Evolutionary conservation across 2,888 invertebrate genomes (phyloP), one percentile per base, ranked within the genome.

Genomic region (Drosophila birchii): DNA sequence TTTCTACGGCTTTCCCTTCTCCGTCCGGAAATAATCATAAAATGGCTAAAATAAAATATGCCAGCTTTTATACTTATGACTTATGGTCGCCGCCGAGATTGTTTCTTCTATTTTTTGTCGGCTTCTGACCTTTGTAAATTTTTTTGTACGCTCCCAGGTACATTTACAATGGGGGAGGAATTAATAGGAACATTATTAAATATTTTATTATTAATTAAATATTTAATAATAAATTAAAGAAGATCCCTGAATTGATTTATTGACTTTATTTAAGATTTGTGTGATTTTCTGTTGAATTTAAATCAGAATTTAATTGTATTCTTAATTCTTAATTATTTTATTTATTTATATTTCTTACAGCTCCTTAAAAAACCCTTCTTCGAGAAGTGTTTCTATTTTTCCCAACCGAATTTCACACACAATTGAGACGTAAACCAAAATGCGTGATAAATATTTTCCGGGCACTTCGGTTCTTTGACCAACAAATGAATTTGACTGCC

Each of bases 1-100:
- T 58, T 70, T 75, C 73, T 84, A 84, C 64, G 86, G 84, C 80
- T 83, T 84, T 78, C 47, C 39, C 45, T 34, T 29, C 32, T 51
- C 55, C 38, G 54, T 38, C 47, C 64, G 54, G 58, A 73, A 54
- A 59, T 58, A 55, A 57, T 49, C 73, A 32, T 64, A 64, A 67
- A 67, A 41, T 20, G 39, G 38, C 41, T n/a, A 23, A 71, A 72
- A 72, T 45, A 36, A 72, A 71, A 72, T 57, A 53, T 41, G 56
- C 55, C 39, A 11, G 39, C 26, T 45, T 57, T 66, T 66, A 49
- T 64, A 34, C 39, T 49, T 38, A 49, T 60, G 43, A 60, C 60
- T 69, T 54, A 59, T 55, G 49, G 63, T 41, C 26, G 39, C 20
- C 43, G 56, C 36, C 36, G 60, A 49, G 70, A 60, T 69, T 69